Conservation (phyloP, 2,113 vertebrate species). For the Carassius carassius region DNA sequence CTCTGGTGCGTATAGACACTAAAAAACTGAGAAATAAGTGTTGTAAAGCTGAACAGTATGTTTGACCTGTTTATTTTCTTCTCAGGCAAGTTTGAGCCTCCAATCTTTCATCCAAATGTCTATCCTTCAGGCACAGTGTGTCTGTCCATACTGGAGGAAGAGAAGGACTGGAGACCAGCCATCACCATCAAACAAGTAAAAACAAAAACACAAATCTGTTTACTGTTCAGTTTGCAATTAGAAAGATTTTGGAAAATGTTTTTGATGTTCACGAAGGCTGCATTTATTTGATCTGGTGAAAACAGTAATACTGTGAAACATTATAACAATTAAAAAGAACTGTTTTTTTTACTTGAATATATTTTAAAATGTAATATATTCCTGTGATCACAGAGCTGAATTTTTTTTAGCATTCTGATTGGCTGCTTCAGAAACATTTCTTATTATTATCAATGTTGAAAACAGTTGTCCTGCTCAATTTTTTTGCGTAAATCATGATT, state of each 20-base stretch:
- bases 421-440: neutral
- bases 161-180: slow-evolving; percentile 97
- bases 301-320: neutral
- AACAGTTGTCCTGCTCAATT: neutral
- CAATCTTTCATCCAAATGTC: slow-evolving; percentile 94
- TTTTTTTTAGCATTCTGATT: neutral
- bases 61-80: neutral
- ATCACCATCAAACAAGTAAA: slow-evolving; percentile 95
- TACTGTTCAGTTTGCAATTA: neutral
- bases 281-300: neutral
- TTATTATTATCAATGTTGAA: neutral
- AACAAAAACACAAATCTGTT: neutral
- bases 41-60: neutral
- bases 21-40: neutral
- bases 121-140: slow-evolving; percentile 96
- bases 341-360: neutral
- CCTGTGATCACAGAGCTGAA: neutral
- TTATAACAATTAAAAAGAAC: neutral
- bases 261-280: neutral
- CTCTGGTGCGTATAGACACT: neutral
- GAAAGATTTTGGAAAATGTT: neutral
- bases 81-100: slow-evolving; percentile 95
- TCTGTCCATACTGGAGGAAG: slow-evolving; percentile 96
- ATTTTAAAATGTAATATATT: neutral
- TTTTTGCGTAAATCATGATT: neutral